Evolutionary conservation across 2,888 invertebrate species (phyloP).

Genomic region (Dorcus hopei): DNA sequence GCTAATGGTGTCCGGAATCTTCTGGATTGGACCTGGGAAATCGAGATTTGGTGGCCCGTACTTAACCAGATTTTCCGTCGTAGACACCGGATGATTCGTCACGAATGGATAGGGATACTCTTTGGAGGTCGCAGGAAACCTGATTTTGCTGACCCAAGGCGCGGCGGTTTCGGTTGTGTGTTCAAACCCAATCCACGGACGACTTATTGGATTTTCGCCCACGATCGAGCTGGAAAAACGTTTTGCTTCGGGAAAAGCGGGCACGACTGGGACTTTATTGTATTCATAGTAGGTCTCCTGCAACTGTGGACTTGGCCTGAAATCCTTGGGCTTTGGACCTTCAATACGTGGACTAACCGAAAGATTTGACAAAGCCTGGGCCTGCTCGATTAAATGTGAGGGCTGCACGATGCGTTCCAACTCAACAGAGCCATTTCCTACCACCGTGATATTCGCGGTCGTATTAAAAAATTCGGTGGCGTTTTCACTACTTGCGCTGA

Average conservation of each 20-base stretch:
- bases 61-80: not conserved
- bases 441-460: no score
- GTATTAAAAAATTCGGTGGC: no score
- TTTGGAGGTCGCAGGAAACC: constrained; percentile 29
- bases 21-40: constrained; percentile 6
- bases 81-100: not conserved
- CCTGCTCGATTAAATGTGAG: no score
- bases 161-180: constrained; percentile 37
- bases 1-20: not conserved
- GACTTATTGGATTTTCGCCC: constrained; percentile 17
- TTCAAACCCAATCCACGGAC: constrained; percentile 28
- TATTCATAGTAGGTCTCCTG: constrained; percentile 52
- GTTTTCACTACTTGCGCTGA: no score
- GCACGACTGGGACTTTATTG: constrained; percentile 45
- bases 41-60: not conserved
- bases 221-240: constrained; percentile 23
- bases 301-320: constrained; percentile 55
- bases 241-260: constrained; percentile 41
- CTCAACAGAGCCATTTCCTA: no score
- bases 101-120: constrained; percentile 38
- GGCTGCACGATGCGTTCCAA: no score
- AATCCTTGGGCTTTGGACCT: constrained; percentile 29
- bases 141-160: constrained; percentile 27
- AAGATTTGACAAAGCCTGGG: no score
- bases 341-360: no score